Percentiles rank a stretch among this genome's conserved stretches.
Conservation (phyloP, 2,888 invertebrate species). For the Eupithecia vulgata region DNA sequence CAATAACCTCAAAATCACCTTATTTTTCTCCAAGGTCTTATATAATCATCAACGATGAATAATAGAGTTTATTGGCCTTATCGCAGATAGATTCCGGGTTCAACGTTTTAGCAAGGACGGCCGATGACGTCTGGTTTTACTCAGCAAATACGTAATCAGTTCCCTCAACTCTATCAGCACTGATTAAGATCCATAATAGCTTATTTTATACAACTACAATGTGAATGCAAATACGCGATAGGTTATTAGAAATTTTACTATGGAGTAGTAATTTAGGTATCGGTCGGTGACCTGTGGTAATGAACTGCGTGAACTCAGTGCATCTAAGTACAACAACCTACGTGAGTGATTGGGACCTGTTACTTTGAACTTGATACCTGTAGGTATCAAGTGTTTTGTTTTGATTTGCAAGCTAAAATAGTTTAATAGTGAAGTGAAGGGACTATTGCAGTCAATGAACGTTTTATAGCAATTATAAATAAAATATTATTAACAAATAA, state of each 20-base stretch:
- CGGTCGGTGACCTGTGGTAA: conserved; percentile 55
- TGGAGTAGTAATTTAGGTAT: conserved; percentile 54
- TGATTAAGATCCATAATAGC: conserved; percentile 46
- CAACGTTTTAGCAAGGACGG: conserved; percentile 76
- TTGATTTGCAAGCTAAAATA: conserved; percentile 28
- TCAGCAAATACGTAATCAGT: conserved; percentile 51
- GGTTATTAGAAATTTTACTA: conserved; percentile 58
- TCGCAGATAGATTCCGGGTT: conserved; percentile 74
- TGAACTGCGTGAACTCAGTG: conserved; percentile 40
- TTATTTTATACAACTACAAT: conserved; percentile 23
- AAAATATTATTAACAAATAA: no score
- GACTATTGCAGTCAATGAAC: conserved; percentile 16
- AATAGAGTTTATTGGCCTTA: conserved; percentile 67
- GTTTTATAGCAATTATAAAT: background rate
- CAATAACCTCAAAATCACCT: conserved; percentile 44
- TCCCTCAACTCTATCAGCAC: conserved; percentile 37
- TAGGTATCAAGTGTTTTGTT: conserved; percentile 32
- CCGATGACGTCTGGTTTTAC: conserved; percentile 55
- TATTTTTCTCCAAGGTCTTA: conserved; percentile 67
- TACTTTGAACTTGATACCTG: conserved; percentile 13
- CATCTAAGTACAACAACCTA: conserved; percentile 34
- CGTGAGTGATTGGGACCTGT: conserved; percentile 20
- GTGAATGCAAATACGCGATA: conserved; percentile 33
- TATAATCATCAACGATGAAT: conserved; percentile 65
- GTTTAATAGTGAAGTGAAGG: conserved; percentile 20